Evolutionary conservation across 2,888 invertebrate genomes (phyloP).

Genomic region (Hyalella azteca): DNA sequence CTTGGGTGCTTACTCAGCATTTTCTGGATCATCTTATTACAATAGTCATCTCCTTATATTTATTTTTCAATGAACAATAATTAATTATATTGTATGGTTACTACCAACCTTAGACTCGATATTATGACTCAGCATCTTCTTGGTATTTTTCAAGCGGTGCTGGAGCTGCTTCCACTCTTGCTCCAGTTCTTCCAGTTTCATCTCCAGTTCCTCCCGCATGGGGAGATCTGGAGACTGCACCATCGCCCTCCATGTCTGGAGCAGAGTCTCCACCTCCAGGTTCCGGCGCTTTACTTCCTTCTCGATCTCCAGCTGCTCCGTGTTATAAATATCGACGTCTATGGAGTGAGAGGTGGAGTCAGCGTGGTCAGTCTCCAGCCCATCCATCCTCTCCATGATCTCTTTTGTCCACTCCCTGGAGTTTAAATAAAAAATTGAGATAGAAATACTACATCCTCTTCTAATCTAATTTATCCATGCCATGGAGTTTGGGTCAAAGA

Average conservation of each 20-base stretch:
- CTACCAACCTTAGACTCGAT: neutral
- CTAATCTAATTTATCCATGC: too few relatives aligned
- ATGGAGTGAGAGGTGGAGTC: neutral
- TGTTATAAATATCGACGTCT: neutral
- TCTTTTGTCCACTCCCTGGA: conserved; percentile 12
- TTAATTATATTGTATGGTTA: too few relatives aligned
- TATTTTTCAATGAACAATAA: too few relatives aligned
- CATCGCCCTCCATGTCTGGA: neutral
- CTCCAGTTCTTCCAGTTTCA: neutral
- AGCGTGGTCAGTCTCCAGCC: neutral
- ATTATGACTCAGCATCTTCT: neutral
- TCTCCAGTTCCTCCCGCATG: neutral
- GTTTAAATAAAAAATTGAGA: neutral
- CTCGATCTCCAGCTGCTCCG: neutral
- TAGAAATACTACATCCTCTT: too few relatives aligned
- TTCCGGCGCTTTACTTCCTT: neutral
- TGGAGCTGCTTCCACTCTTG: conserved; percentile 10
- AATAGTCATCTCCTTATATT: too few relatives aligned
- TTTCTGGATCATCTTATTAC: too few relatives aligned
- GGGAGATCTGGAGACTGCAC: neutral
- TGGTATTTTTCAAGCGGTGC: neutral
- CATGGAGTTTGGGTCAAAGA: too few relatives aligned
- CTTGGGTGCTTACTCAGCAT: too few relatives aligned
- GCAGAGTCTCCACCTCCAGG: conserved; percentile 14
- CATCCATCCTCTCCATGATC: neutral